These are phyloP conservation scores for Incurvaria masculella DNA, from an alignment of 2,888 invertebrate genomes.

Conservation along the genomic window DNA sequence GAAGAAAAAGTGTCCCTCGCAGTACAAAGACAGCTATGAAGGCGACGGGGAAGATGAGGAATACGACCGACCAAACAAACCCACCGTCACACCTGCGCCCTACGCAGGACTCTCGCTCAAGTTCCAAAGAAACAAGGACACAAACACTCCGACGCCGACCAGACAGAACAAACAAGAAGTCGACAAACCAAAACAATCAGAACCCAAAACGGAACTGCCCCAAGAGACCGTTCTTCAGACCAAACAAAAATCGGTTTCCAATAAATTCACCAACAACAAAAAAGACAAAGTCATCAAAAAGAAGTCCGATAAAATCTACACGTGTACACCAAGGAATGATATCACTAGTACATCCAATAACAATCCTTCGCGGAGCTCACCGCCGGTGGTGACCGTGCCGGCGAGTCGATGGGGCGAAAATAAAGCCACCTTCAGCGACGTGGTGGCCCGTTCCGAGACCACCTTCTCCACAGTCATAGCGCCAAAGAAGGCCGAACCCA, in stretches of 20 bases:
- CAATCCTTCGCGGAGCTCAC: slow-evolving; percentile 17
- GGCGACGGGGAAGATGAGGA: slow-evolving; percentile 43
- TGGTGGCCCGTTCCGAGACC: slow-evolving; percentile 52
- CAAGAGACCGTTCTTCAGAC: background rate
- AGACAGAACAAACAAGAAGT: background rate
- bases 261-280: slow-evolving; percentile 16
- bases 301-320: slow-evolving; percentile 17
- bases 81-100: background rate
- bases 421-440: slow-evolving; percentile 57
- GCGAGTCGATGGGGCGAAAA: slow-evolving; percentile 51
- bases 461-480: slow-evolving; percentile 21
- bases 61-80: slow-evolving; percentile 19
- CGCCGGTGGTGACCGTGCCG: slow-evolving; percentile 28
- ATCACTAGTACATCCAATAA: too few relatives aligned
- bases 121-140: slow-evolving; percentile 21
- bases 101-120: slow-evolving; percentile 9
- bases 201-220: slow-evolving; percentile 17
- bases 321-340: background rate
- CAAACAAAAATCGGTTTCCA: background rate
- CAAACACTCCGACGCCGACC: slow-evolving; percentile 1
- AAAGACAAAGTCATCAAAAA: slow-evolving; percentile 12
- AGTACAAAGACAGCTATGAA: slow-evolving; percentile 32
- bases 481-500: slow-evolving; percentile 18
- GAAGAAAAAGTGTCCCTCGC: slow-evolving; percentile 2
- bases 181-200: slow-evolving; percentile 8